Evolutionary conservation across 2,797 vertebrate genomes (phyloP), one percentile per base, ranked within the genome.

Genomic region (Brotula barbata): DNA sequence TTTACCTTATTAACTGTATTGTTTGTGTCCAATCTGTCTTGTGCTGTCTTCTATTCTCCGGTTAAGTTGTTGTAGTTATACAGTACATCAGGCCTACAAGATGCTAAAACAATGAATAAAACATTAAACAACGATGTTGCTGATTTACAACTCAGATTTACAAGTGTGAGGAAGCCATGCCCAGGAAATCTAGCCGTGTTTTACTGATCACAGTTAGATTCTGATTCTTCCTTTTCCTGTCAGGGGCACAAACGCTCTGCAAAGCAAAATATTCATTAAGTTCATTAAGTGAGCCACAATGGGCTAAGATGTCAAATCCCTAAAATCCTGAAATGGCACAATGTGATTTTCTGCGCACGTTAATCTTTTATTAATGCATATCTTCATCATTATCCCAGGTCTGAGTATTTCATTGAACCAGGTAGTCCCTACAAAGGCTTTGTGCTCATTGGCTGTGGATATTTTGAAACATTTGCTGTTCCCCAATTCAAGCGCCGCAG

Each of bases 201-300:
- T 21, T 10, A 62, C 49, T 80, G 77, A 88, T 89, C 73, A 64
- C n/a, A n/a, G n/a, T n/a, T n/a, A n/a, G n/a, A n/a, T n/a, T n/a
- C n/a, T n/a, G 56, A 69, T 36, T 39, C 55, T 76, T 67, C 21
- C 43, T n/a, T 63, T 88, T 87, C 80, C 81, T 77, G 73, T 34
- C 6, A 36, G 28, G 56, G 56, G 45, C 36, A 58, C 20, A 16
- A 58, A 67, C 71, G 64, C 44, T 50, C 12, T 58, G 51, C 51
- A 22, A 52, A 39, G 76, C 62, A 70, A 65, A 74, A 83, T 42
- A 75, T 68, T 42, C 45, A 75, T 49, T 50, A 52, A 54, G 50
- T 43, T 62, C 20, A 31, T 36, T 7, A 1, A 46, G 6, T 56
- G 65, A 66, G 25, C 50, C 31, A 50, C 60, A 46, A 13, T 40